Conservation (phyloP, 2,888 invertebrate genomes). For the Therioaphis trifolii region DNA sequence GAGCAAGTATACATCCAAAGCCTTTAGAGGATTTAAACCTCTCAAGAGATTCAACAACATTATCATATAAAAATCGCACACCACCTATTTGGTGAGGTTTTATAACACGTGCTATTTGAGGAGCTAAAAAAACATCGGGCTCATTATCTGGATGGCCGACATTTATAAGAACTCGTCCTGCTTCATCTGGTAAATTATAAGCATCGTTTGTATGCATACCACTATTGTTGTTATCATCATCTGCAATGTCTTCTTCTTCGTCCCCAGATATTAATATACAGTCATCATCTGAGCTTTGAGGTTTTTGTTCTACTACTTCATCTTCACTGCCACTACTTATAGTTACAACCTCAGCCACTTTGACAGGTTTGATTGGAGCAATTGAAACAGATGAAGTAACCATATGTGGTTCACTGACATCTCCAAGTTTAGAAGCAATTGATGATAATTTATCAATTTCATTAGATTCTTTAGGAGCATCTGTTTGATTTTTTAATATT, state of each 20-base stretch:
- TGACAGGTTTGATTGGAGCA: conserved; percentile 69
- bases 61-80: conserved; percentile 95
- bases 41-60: conserved; percentile 92
- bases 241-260: conserved; percentile 81
- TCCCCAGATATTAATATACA: conserved; percentile 85
- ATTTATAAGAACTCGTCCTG: conserved; percentile 92
- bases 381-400: conserved; percentile 72
- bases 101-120: conserved; percentile 88
- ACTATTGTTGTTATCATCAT: conserved; percentile 90
- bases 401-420: conserved; percentile 68
- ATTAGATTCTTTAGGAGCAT: conserved; percentile 62
- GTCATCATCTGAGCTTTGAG: conserved; percentile 75
- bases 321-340: conserved; percentile 69
- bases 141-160: conserved; percentile 92
- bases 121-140: conserved; percentile 90
- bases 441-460: conserved; percentile 64
- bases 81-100: conserved; percentile 98
- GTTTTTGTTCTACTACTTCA: conserved; percentile 61
- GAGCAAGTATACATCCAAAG: conserved; percentile 97
- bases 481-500: conserved; percentile 67
- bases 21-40: conserved; percentile 88
- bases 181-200: conserved; percentile 89
- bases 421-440: conserved; percentile 62
- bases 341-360: conserved; percentile 72
- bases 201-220: conserved; percentile 94